Evolutionary conservation across 2,888 invertebrate genomes (phyloP).

Genomic region (Matsumyia berberina): DNA sequence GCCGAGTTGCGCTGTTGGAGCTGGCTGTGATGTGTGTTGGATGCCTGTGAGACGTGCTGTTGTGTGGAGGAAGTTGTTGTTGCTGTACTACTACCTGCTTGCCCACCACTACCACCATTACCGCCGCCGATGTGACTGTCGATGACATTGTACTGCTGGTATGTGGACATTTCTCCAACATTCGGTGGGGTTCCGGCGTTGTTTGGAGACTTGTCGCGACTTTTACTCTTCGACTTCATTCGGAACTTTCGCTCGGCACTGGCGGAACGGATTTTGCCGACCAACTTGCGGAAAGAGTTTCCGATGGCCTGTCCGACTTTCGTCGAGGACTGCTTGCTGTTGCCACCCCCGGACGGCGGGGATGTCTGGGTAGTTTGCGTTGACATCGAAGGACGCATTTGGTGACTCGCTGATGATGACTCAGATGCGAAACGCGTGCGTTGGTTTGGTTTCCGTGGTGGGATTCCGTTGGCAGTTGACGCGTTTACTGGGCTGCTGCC

Average conservation of each 20-base stretch:
- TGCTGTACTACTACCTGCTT: constrained; percentile 74
- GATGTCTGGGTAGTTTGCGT: constrained; percentile 83
- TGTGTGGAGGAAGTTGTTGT: constrained; percentile 74
- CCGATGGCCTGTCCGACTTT: constrained; percentile 88
- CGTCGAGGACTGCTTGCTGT: constrained; percentile 81
- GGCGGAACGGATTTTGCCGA: constrained; percentile 92
- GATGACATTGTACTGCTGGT: constrained; percentile 85
- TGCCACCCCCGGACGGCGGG: constrained; percentile 78
- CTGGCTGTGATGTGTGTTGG: constrained; percentile 69
- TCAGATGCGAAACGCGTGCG: constrained; percentile 89
- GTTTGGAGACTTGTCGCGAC: constrained; percentile 86
- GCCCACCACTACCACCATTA: constrained; percentile 77
- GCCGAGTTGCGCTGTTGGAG: constrained; percentile 75
- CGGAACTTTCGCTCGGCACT: constrained; percentile 88
- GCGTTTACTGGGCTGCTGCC: constrained; percentile 80
- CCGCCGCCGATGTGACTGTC: constrained; percentile 83
- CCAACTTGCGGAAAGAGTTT: constrained; percentile 92
- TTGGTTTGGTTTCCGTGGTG: constrained; percentile 85
- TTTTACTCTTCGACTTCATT: constrained; percentile 85
- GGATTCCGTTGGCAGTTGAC: constrained; percentile 84
- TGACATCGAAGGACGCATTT: constrained; percentile 79
- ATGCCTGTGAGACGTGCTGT: constrained; percentile 53
- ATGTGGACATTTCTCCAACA: constrained; percentile 80
- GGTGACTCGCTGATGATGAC: constrained; percentile 78
- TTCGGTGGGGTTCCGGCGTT: constrained; percentile 78